Conservation (phyloP, 2,888 invertebrate species). For the Cinara cedri region DNA sequence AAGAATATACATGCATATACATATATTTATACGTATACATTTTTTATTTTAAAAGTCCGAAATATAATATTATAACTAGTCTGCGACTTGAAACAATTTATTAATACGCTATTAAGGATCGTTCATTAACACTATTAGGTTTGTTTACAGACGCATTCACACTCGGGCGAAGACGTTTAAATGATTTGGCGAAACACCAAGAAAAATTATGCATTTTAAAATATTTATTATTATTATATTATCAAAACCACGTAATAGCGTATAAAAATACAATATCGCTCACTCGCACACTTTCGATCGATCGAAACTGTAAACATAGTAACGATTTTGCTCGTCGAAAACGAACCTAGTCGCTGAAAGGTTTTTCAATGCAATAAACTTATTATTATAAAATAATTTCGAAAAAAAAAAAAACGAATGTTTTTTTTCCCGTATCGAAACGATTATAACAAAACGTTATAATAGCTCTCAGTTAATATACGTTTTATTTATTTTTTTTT, state of each 20-base stretch:
- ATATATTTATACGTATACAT: too few species aligned
- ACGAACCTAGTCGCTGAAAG: not conserved
- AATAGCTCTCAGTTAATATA: too few species aligned
- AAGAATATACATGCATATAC: too few species aligned
- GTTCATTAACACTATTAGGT: conserved; percentile 36
- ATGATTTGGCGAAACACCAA: conserved; percentile 34
- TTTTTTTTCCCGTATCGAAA: too few species aligned
- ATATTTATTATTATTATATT: conserved; percentile 15
- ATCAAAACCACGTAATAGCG: not conserved
- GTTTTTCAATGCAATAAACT: conserved; percentile 2
- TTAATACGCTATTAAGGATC: conserved; percentile 31
- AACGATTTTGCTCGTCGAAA: not conserved
- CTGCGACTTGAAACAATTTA: conserved; percentile 8
- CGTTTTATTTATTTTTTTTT: too few species aligned
- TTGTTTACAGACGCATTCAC: conserved; percentile 29
- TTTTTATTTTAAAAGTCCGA: not conserved
- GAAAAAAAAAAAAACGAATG: too few species aligned
- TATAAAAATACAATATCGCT: not conserved
- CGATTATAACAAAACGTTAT: too few species aligned
- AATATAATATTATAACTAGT: not conserved
- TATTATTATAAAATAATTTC: not conserved
- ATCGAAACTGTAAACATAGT: conserved; percentile 2
- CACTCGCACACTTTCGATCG: not conserved
- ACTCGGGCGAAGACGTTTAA: conserved; percentile 17
- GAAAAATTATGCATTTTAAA: conserved; percentile 28